A percentile compares a stretch with the other conserved stretches of the same genome.
phyloP scores from a whole-genome alignment of 1,140 invertebrate species.

The Aphelenchoides fujianensis region DNA sequence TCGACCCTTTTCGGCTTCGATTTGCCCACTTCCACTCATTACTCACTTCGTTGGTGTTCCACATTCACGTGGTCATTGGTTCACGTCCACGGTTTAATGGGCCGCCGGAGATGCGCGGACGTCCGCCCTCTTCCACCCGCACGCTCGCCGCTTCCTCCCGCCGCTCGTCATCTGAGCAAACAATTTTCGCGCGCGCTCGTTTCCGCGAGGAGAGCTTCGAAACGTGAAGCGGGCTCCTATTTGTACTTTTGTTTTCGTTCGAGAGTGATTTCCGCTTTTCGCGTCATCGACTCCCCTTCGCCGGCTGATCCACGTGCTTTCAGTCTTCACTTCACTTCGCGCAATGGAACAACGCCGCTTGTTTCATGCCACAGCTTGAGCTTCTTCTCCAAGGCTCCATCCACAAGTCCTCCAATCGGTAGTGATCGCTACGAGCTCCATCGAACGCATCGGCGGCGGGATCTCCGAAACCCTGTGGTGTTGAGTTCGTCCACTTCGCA shows the following conservation, averaged over 20 bases:
- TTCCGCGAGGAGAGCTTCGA: not conserved
- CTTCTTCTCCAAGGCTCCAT: conserved; percentile 45
- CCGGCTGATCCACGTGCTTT: too few species aligned
- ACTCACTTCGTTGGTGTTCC: too few species aligned
- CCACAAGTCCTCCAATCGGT: conserved; percentile 47
- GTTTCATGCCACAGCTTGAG: conserved; percentile 32
- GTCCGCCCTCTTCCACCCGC: too few species aligned
- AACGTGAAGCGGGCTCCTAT: not conserved
- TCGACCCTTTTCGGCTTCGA: too few species aligned
- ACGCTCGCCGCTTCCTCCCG: not conserved
- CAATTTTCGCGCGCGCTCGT: not conserved
- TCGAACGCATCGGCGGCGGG: too few species aligned
- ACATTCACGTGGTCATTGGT: too few species aligned
- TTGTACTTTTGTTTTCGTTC: not conserved
- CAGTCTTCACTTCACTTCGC: not conserved
- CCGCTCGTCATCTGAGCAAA: not conserved
- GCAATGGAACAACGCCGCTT: not conserved
- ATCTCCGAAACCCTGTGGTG: not conserved
- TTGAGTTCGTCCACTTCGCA: not conserved
- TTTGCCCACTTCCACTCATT: too few species aligned
- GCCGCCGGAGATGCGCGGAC: too few species aligned
- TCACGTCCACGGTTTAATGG: too few species aligned
- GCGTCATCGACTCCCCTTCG: too few species aligned
- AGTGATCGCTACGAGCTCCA: conserved; percentile 10
- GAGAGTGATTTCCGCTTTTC: too few species aligned